These are phyloP conservation scores for Plumapathes pennacea DNA, from an alignment of 92 coral and sea anemone genomes.

Conservation along the genomic window DNA sequence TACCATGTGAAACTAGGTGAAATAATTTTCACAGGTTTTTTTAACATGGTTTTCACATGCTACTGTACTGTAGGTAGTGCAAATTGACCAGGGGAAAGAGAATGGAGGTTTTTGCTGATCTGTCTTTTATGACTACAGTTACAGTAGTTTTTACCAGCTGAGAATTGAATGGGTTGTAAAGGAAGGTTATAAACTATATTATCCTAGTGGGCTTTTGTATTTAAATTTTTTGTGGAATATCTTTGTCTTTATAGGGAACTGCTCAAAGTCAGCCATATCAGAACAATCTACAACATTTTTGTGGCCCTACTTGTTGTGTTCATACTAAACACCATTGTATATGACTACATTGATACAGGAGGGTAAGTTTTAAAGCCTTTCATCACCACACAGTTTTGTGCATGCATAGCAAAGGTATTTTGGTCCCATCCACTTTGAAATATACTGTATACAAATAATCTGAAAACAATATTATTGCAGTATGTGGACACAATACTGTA, in stretches of 20 bases:
- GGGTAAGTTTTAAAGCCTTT: conserved; percentile 54
- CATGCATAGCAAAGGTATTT: too few species aligned
- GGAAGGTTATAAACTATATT: neutral
- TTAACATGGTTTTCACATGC: too few species aligned
- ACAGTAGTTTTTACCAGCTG: too few species aligned
- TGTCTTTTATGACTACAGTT: neutral
- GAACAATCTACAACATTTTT: conserved; percentile 97
- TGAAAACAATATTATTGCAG: too few species aligned
- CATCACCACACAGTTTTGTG: too few species aligned
- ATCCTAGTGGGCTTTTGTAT: neutral
- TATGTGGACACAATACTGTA: too few species aligned
- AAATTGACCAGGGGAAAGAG: too few species aligned
- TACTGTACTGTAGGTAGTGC: too few species aligned
- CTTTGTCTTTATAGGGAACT: conserved; percentile 62
- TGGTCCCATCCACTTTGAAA: too few species aligned
- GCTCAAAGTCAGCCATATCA: conserved; percentile 88
- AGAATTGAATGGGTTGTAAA: neutral
- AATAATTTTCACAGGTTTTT: too few species aligned
- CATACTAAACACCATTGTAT: conserved; percentile 82
- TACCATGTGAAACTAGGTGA: too few species aligned
- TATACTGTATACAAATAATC: too few species aligned
- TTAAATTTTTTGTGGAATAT: neutral
- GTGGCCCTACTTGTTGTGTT: conserved; percentile 87
- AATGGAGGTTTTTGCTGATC: neutral
- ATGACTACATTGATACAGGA: conserved; percentile 93